Base-by-base conservation (phyloP, 2,888 invertebrate species). In the Eumacrocentrus americanus region DNA sequence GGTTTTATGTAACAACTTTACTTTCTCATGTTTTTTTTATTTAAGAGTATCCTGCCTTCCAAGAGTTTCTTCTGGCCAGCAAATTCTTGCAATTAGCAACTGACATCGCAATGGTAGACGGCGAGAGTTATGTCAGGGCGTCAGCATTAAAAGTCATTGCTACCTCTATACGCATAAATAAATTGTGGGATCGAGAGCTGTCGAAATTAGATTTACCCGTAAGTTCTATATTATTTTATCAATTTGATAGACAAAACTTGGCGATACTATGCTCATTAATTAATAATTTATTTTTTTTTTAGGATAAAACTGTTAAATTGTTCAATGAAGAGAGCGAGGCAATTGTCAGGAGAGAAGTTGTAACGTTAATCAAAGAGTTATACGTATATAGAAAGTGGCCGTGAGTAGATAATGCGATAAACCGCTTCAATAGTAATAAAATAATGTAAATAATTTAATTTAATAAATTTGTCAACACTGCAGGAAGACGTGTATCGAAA, bases 31-130 rank as follows among this genome's bases (percentile, higher is more conserved):
- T n/a, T n/a, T n/a, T n/a, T n/a, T n/a, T n/a, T n/a, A n/a, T 59
- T 54, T 54, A 81, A 91, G 92, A 91, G 77, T 92, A 89, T 79
- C 90, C 91, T 9, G 88, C 90, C 16, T 90, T 91, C 76, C 91
- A 91, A 81, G 86, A 86, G 66, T 87, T 90, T 68, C 81, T 92
- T 35, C 70, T 88, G 14, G 86, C 87, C 25, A 84, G 88, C 64
- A 85, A 88, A 51, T 83, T 92, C 38, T 85, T 89, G 2, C 84
- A 85, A 61, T 80, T 91, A 22, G 85, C 89, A 0, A 82, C 88
- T 20, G 85, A 88, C 47, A 85, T 91, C 71, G 87, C 88, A 0
- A 83, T 86, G 62, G 84, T 86, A 63, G 92, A 92, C 73, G 83
- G 83, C 37, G 91, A 92, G 77, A 84, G 87, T 44, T 93, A 91